These are phyloP conservation scores for Linnaemya vulpina DNA, from an alignment of 2,888 invertebrate genomes.

Conservation along the genomic window DNA sequence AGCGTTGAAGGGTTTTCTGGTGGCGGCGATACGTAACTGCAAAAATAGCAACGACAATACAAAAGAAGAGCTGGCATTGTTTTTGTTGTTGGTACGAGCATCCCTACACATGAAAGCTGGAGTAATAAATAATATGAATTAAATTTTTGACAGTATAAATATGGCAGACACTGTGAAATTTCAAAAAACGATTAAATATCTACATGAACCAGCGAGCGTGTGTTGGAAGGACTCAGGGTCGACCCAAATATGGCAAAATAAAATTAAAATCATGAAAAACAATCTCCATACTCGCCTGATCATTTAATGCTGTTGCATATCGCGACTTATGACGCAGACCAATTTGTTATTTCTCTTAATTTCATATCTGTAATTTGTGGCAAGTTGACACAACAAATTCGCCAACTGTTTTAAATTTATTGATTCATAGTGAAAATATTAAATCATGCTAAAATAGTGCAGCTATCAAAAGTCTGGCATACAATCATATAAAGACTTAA, in stretches of 20 bases:
- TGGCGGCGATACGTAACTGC: constrained; percentile 65
- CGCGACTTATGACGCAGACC: constrained; percentile 38
- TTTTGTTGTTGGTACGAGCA: background rate
- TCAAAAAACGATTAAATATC: constrained; percentile 69
- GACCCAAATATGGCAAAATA: constrained; percentile 45
- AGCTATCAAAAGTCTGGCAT: too few species aligned
- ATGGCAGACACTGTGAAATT: constrained; percentile 71
- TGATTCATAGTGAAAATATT: constrained; percentile 37
- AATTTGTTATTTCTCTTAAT: constrained; percentile 46
- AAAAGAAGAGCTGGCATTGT: constrained; percentile 5
- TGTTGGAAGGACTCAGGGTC: constrained; percentile 52
- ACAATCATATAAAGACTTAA: too few species aligned
- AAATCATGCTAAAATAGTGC: background rate
- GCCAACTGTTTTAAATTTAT: constrained; percentile 49
- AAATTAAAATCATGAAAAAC: constrained; percentile 8
- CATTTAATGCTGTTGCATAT: constrained; percentile 34
- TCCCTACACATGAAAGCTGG: constrained; percentile 19
- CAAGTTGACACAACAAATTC: constrained; percentile 44
- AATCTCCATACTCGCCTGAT: constrained; percentile 29
- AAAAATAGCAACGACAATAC: constrained; percentile 31
- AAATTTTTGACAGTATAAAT: constrained; percentile 71
- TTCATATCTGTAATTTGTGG: constrained; percentile 16
- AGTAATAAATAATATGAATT: constrained; percentile 72
- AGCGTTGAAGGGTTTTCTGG: constrained; percentile 65
- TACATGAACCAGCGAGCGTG: constrained; percentile 31